A percentile compares a stretch with the other conserved stretches of the same genome.
phyloP scores from a whole-genome alignment of 2,888 invertebrate species.

The Andrena fulva region DNA sequence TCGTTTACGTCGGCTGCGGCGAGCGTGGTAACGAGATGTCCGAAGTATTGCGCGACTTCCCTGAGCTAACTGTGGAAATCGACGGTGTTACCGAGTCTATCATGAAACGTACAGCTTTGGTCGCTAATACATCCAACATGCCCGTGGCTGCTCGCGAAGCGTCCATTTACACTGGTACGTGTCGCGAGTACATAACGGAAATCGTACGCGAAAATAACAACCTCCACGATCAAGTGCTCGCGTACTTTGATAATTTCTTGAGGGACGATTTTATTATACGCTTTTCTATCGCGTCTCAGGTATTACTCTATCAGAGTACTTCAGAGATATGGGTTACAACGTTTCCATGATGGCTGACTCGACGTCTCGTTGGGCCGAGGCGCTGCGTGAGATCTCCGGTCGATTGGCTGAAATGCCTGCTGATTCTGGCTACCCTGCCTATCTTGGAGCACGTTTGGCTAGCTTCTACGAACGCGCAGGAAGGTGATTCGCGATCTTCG shows the following conservation, averaged over 20 bases:
- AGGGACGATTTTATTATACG: background rate
- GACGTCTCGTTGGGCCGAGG: slow-evolving; percentile 99
- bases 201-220: background rate
- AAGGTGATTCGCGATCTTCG: slow-evolving; percentile 77
- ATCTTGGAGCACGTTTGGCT: slow-evolving; percentile 98
- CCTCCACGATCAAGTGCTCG: background rate
- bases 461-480: slow-evolving; percentile 99
- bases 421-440: slow-evolving; percentile 99
- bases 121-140: slow-evolving; percentile 99
- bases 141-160: slow-evolving; percentile 99
- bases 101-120: slow-evolving; percentile 99
- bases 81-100: slow-evolving; percentile 98
- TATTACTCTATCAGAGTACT: slow-evolving; percentile 99
- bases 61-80: slow-evolving; percentile 98
- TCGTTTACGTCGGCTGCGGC: slow-evolving; percentile 99
- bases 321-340: slow-evolving; percentile 99
- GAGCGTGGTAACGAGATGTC: slow-evolving; percentile 99
- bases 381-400: slow-evolving; percentile 99
- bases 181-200: background rate
- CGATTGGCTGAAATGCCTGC: slow-evolving; percentile 99
- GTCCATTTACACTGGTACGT: slow-evolving; percentile 97
- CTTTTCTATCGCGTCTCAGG: slow-evolving; percentile 85
- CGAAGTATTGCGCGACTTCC: slow-evolving; percentile 99
- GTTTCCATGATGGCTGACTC: slow-evolving; percentile 99
- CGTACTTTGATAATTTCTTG: background rate